Evolutionary conservation across 2,888 invertebrate genomes (phyloP).

Genomic region (Melanophora roralis): DNA sequence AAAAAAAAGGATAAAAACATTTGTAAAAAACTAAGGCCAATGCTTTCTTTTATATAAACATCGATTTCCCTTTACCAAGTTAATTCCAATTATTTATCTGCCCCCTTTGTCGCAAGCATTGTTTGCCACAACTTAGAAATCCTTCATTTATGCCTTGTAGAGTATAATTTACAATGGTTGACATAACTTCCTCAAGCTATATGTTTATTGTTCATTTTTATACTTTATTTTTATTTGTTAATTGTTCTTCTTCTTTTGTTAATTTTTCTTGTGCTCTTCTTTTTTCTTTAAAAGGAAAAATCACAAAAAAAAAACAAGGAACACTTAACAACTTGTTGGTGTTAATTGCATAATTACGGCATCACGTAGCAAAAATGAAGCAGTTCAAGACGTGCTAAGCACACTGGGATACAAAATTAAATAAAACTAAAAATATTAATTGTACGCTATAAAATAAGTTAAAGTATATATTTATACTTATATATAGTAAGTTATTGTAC

Average conservation of each 20-base stretch:
- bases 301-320: not conserved
- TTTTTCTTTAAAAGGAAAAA: slow-evolving; percentile 40
- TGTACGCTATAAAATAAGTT: too few species aligned
- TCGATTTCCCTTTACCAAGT: too few species aligned
- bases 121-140: not conserved
- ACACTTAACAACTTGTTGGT: slow-evolving; percentile 33
- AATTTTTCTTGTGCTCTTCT: not conserved
- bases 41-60: too few species aligned
- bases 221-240: slow-evolving; percentile 9
- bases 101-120: not conserved
- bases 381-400: not conserved
- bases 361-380: slow-evolving; percentile 31
- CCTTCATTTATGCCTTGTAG: not conserved
- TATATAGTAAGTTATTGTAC: too few species aligned
- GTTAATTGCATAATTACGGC: slow-evolving; percentile 54
- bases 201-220: slow-evolving; percentile 12
- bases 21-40: too few species aligned
- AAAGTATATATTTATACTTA: too few species aligned
- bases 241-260: not conserved
- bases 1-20: too few species aligned
- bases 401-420: not conserved
- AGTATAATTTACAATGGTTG: slow-evolving; percentile 25
- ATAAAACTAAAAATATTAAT: too few species aligned
- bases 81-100: not conserved
- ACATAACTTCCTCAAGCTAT: slow-evolving; percentile 51